phyloP scores from a whole-genome alignment of 2,797 vertebrate genomes.

The Sylvia borin region DNA sequence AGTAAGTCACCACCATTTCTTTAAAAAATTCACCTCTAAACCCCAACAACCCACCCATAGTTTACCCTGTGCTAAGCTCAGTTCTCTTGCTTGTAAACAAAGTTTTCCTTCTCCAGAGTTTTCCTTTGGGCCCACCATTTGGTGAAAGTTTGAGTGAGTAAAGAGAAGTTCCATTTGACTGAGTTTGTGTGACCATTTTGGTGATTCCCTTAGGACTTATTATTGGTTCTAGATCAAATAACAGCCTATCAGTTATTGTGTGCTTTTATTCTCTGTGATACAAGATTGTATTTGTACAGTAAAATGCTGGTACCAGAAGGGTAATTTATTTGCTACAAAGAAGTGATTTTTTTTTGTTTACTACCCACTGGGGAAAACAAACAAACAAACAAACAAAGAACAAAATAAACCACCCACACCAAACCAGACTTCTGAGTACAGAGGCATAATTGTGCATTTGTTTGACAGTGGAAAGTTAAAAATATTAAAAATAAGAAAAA shows the following conservation, averaged over 20 bases:
- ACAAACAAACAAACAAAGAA: too few relatives aligned
- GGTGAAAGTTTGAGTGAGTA: not conserved
- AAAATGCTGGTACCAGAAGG: not conserved
- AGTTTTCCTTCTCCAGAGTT: not conserved
- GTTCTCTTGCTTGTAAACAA: not conserved
- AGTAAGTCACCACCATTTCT: not conserved
- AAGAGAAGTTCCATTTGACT: not conserved
- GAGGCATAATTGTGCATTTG: not conserved
- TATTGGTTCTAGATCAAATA: not conserved
- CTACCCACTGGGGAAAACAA: not conserved
- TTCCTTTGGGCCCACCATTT: not conserved
- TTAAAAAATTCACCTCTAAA: not conserved
- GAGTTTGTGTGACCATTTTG: not conserved
- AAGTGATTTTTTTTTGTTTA: not conserved
- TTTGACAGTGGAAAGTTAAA: not conserved
- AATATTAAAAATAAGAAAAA: not conserved
- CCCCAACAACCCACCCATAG: fast-evolving
- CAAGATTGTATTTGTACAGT: not conserved
- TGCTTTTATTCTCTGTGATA: not conserved
- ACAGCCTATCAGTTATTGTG: not conserved
- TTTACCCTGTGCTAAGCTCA: not conserved
- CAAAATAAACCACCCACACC: not conserved
- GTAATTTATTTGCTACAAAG: not conserved
- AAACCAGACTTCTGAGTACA: not conserved
- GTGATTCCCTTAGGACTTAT: not conserved